Evolutionary conservation across 2,797 vertebrate genomes (phyloP), one percentile per base, ranked within the genome.

Genomic region (Melanotaenia nigrans): DNA sequence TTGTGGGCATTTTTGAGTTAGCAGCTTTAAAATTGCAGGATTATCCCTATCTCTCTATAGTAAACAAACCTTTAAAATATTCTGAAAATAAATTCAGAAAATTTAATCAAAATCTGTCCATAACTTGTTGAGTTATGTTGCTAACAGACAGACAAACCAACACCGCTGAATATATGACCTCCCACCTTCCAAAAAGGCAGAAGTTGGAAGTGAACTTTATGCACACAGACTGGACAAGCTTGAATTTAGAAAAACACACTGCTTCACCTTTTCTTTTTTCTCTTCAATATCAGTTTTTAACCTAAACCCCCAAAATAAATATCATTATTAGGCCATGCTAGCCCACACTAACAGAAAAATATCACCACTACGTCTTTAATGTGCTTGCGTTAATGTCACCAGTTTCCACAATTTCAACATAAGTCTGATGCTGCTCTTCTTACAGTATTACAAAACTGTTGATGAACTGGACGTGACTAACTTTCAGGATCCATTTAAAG

Each of bases 331-430:
- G 3, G 16, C 32, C 56, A 61, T 54, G 9, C 25, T 28, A 11
- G 24, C 59, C 36, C 61, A 65, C 55, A 5, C 38, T 28, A 80
- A 28, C 20, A 62, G 5, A 35, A 32, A 61, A 22, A 40, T 20
- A 49, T 49, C 40, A 22, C 8, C 13, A 9, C 11, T 42, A 6
- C 32, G 1, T 38, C 12, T 24, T 9, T 53, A 4, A 53, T 25
- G 22, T 28, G 11, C 10, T 3, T 54, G 13, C 6, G 9, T 35
- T 0, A 36, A 24, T 54, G 7, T 28, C 56, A 51, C 32, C 57
- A 57, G 30, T n/a, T 22, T 75, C 56, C 74, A 65, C 2, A 75
- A 22, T 78, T 79, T 63, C 81, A 73, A 55, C 28, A 82, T 20
- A 35, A 36, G 14, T 49, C 0, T 51, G 56, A 4, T 22, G 14